These are phyloP conservation scores for Erpetoichthys calabaricus DNA, from an alignment of 2,797 vertebrate genomes.

Conservation along the genomic window DNA sequence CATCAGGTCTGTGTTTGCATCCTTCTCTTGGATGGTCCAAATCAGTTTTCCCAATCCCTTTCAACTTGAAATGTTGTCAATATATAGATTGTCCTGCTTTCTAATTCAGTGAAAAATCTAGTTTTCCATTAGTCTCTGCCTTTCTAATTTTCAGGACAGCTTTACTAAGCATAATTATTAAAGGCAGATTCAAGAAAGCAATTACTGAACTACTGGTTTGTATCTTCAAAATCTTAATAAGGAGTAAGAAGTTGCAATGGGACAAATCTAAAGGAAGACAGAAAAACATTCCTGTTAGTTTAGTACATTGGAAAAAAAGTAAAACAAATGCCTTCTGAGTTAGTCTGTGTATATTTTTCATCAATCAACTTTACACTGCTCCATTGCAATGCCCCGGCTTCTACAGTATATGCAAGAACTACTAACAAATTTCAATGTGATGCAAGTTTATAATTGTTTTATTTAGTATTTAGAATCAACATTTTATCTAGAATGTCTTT, in stretches of 20 bases:
- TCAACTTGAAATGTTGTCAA: conserved; percentile 93
- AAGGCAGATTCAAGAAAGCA: conserved; percentile 98
- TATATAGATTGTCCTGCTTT: conserved; percentile 89
- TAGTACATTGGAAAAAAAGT: conserved; percentile 5
- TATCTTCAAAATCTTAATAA: conserved; percentile 97
- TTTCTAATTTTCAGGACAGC: conserved; percentile 66
- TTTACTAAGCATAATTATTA: conserved; percentile 94
- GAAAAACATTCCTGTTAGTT: conserved; percentile 10
- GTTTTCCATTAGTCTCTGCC: conserved; percentile 97
- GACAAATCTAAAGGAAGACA: conserved; percentile 11
- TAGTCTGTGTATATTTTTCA: background rate
- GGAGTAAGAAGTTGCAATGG: conserved; percentile 40
- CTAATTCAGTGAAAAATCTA: conserved; percentile 98
- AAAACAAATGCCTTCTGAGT: background rate
- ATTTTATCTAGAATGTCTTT: no score
- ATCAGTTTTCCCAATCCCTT: conserved; percentile 93
- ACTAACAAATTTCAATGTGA: no score
- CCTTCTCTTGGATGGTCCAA: conserved; percentile 70
- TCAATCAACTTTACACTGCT: background rate
- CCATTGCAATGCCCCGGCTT: no score
- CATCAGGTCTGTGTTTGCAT: conserved; percentile 70
- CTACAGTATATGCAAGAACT: no score
- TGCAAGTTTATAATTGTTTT: no score
- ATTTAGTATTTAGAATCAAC: no score
- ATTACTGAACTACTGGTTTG: conserved; percentile 81